phyloP scores from a whole-genome alignment of 1,140 invertebrate genomes.

The Tetramorium simillimum region DNA sequence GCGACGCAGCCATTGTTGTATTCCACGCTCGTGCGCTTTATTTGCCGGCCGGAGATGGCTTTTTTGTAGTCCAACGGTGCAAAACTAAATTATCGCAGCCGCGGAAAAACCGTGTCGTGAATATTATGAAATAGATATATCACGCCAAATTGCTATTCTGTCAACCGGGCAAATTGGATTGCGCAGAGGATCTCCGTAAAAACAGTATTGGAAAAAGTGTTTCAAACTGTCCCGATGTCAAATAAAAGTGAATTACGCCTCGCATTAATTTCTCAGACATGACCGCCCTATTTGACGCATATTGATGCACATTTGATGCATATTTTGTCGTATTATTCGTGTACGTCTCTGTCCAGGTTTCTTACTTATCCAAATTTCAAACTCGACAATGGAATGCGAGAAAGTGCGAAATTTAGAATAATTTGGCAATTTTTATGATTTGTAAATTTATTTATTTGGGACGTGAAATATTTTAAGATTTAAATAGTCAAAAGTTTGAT shows the following conservation, averaged over 20 bases:
- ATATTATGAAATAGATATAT: conserved; percentile 66
- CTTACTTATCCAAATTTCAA: not conserved
- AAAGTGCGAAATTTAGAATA: not conserved
- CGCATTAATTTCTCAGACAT: conserved; percentile 25
- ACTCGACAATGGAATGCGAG: not conserved
- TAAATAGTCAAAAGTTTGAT: not conserved
- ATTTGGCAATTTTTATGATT: not conserved
- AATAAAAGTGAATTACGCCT: conserved; percentile 43
- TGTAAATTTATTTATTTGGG: not conserved
- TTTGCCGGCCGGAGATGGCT: conserved; percentile 56
- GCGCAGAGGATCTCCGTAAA: conserved; percentile 30
- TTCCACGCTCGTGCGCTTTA: conserved; percentile 53
- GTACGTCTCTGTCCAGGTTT: not conserved
- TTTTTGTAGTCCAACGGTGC: conserved; percentile 60
- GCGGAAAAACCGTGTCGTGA: conserved; percentile 55
- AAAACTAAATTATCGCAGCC: conserved; percentile 63
- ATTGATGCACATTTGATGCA: not conserved
- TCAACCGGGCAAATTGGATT: conserved; percentile 61
- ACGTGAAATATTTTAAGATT: not conserved
- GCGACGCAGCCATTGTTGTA: conserved; percentile 42
- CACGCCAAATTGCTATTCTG: conserved; percentile 63
- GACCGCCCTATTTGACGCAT: conserved; percentile 4
- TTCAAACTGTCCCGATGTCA: conserved; percentile 48
- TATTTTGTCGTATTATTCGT: not conserved
- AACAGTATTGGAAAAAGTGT: conserved; percentile 60